These are phyloP conservation scores for human DNA, from an alignment of 2,113 vertebrate species.

Conservation along the genomic window GRCh38 chr14:76619001-76619500, in stretches of 20 bases:
- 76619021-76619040: not conserved
- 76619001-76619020: not conserved
- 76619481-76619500: not conserved
- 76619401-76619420: not conserved
- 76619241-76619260: not conserved
- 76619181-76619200: not conserved
- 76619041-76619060: not conserved
- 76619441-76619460: not conserved
- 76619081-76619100: not conserved
- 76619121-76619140: not conserved
- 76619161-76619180: not conserved
- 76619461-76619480: not conserved
- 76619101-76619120: not conserved
- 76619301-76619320: not conserved
- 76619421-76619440: not conserved
- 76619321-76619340: not conserved
- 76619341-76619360: not conserved
- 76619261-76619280: not conserved
- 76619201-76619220: not conserved
- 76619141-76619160: not conserved
- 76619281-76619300: not conserved
- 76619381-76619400: not conserved
- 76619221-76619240: not conserved
- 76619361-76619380: not conserved
- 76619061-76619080: too few species aligned